Percentiles rank a stretch among this genome's conserved stretches.
These are phyloP conservation scores for Mesoligia furuncula DNA, from an alignment of 2,888 invertebrate species.

Conservation along the genomic window DNA sequence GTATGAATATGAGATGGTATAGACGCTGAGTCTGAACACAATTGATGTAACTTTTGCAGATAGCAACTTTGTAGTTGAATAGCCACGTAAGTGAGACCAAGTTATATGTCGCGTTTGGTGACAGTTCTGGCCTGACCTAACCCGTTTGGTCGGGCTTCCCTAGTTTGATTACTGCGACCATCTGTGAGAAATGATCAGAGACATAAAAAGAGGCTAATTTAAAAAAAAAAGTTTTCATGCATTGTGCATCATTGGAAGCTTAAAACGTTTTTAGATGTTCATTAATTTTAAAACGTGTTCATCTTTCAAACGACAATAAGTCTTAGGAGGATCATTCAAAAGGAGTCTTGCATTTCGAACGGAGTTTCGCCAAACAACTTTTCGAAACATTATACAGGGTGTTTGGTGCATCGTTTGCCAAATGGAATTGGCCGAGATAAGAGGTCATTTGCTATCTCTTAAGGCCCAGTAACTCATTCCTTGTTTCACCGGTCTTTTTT, in stretches of 20 bases:
- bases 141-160: background rate
- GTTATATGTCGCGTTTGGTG: no score
- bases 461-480: no score
- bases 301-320: background rate
- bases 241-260: background rate
- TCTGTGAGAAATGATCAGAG: background rate
- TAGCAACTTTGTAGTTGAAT: background rate
- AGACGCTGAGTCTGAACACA: background rate
- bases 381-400: background rate
- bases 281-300: no score
- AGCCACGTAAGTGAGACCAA: background rate
- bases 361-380: background rate
- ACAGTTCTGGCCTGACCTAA: background rate
- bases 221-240: background rate
- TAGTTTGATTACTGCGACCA: background rate
- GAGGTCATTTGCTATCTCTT: no score
- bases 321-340: background rate
- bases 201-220: background rate
- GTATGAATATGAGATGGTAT: background rate
- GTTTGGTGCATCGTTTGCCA: no score
- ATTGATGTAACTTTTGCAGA: background rate
- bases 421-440: no score
- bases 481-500: no score
- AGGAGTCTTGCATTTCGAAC: background rate
- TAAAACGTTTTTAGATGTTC: no score